Evolutionary conservation across 2,797 vertebrate genomes (phyloP).

Genomic region (Amblyraja radiata): DNA sequence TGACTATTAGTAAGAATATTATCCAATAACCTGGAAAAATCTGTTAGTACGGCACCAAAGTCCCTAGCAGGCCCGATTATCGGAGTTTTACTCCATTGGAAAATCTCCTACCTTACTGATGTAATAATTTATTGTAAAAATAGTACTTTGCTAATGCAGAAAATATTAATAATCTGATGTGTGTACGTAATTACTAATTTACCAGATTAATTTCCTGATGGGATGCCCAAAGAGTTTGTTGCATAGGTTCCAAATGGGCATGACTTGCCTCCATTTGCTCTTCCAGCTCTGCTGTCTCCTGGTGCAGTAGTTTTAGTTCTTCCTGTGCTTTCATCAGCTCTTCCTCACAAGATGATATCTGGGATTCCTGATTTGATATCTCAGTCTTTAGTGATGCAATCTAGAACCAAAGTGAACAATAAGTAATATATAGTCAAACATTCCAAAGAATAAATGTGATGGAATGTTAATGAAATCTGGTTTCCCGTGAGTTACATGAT

Average conservation of each 20-base stretch:
- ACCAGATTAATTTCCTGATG: constrained; percentile 85
- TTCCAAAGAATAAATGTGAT: not conserved
- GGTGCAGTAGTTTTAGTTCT: constrained; percentile 80
- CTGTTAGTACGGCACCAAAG: no score
- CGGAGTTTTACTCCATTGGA: not conserved
- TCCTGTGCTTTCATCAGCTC: constrained; percentile 80
- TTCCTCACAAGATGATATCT: constrained; percentile 81
- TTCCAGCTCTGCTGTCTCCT: constrained; percentile 79
- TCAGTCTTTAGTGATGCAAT: constrained; percentile 80
- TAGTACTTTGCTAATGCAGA: no score
- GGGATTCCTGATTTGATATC: constrained; percentile 82
- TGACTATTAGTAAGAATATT: no score
- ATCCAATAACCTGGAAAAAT: no score
- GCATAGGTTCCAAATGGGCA: constrained; percentile 78
- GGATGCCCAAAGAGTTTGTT: constrained; percentile 79
- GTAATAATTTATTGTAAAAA: not conserved
- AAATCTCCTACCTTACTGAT: not conserved
- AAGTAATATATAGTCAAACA: not conserved
- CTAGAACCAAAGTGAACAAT: constrained; percentile 51
- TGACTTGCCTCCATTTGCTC: constrained; percentile 79
- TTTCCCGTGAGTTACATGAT: no score
- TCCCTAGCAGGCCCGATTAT: no score
- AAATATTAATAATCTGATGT: not conserved
- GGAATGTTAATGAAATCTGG: no score
- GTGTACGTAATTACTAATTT: constrained; percentile 41